Evolutionary conservation across 92 coral and sea anemone genomes (phyloP), one percentile per base, ranked within the genome.

Genomic region (Epizoanthus rinbou): DNA sequence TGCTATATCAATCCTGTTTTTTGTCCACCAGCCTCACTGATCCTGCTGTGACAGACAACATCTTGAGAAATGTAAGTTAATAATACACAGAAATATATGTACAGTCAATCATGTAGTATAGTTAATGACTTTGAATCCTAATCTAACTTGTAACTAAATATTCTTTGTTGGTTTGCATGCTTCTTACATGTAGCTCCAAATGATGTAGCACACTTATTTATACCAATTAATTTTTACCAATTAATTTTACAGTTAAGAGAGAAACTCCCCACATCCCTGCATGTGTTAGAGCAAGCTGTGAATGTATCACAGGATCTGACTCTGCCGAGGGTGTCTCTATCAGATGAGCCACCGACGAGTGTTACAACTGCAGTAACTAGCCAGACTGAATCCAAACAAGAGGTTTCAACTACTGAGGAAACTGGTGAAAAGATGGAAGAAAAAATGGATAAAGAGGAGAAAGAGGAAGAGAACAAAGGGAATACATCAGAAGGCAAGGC

Each of bases 271-370:
- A 62, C 71, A 28, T 78, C 82, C 16, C 82, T 78, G 7, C 69
- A 78, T 5, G 58, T 78, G 35, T 57, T 78, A 9, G 82, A 78
- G 47, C 82, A 78, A 78, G 82, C 82, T 39, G 82, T 78, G 28
- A 43, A 60, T 59, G 66, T 78, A 69, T 22, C 56, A 13, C 56
- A 60, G 71, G 82, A 78, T 35, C 71, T 78, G 21, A 39, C 22
- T 43, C 82, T 78, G 22, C 82, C 57, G 16, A 62, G 47, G 8
- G 82, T 78, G 43, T 43, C 70, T 0, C 43, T 78, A 60, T 8
- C 22, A 17, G 70, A 63, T 60, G 65, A 21, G 4, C 52, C 58
- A 78, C 39, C 11, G 8, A 63, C 62, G 14, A 78, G 17, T 22
- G 23, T 37, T 37, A 37, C 59, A 14, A 50, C 35, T 25, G 43